Base-by-base conservation (phyloP, 2,797 vertebrate genomes). In the Myotis daubentonii region DNA sequence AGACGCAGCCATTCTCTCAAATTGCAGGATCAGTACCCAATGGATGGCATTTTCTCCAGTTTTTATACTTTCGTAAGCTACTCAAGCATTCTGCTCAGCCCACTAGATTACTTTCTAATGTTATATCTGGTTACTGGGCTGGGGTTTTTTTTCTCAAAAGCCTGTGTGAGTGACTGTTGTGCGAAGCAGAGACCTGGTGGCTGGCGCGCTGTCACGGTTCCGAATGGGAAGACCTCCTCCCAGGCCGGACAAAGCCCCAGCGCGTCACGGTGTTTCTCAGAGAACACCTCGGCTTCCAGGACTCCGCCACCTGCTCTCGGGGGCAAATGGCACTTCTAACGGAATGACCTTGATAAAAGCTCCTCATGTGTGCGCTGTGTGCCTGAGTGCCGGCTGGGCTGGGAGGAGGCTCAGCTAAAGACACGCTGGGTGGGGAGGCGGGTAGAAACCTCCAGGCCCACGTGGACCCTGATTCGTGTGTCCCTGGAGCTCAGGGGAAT, bases 51-150 rank as follows among this genome's bases (percentile, higher is more conserved):
- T 81, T 62, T 60, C 47, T 84, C 23, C 23, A 0, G 22, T 92
- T 66, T 70, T 80, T 82, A 72, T 79, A 49, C 41, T 44, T 92
- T 38, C 30, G 10, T 68, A 38, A 88, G 75, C 72, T 83, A 86
- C 81, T 72, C 22, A 68, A 33, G 74, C 38, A 22, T 75, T 85
- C 89, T 71, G 84, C 74, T 93, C 57, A 94, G 83, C 62, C 38
- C 30, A 47, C 53, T 66, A 76, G 87, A 91, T 93, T 85, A 78
- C 53, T 78, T 89, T 95, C 92, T 92, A 93, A 87, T 93, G 71
- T 85, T 85, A 28, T 53, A 49, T 68, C 66, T 79, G 57, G 41
- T 93, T 85, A 81, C 41, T 8, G 19, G 70, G 70, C 85, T 95
- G 71, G 80, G 3, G 6, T 66, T 82, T 44, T 44, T 9, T 70